Evolutionary conservation across 2,797 vertebrate species (phyloP).

Genomic region (Nyctibius grandis): DNA sequence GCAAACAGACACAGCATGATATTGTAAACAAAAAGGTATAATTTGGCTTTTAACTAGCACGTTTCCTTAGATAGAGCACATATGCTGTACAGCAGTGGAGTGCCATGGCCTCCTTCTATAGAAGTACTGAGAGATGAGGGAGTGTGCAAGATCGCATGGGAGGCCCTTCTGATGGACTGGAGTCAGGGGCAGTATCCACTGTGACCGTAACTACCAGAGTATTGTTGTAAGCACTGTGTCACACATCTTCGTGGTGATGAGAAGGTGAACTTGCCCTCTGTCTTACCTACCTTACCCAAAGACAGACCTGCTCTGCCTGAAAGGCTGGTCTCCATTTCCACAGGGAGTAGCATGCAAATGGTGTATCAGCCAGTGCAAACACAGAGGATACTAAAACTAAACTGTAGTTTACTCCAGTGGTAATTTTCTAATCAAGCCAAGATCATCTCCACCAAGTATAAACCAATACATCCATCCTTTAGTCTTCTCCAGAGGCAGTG

Average conservation of each 20-base stretch:
- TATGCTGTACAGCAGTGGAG: not conserved
- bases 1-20: not conserved
- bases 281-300: not conserved
- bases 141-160: rapidly evolving
- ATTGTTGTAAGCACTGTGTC: not conserved
- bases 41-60: not conserved
- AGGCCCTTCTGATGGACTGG: not conserved
- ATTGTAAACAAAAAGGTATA: conserved; percentile 20
- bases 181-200: not conserved
- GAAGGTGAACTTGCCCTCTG: not conserved
- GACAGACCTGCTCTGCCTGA: not conserved
- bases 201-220: rapidly evolving
- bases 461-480: not conserved
- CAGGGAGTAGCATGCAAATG: not conserved
- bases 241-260: not conserved
- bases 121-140: not conserved
- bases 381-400: not conserved
- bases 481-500: not conserved
- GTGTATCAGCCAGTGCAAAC: not conserved
- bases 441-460: not conserved
- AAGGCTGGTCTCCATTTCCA: not conserved
- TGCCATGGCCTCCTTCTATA: not conserved
- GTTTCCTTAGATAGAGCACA: rapidly evolving
- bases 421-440: not conserved
- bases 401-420: not conserved